These are phyloP conservation scores for Monomorium pharaonis DNA, from an alignment of 1,140 invertebrate genomes.

Conservation along the genomic window DNA sequence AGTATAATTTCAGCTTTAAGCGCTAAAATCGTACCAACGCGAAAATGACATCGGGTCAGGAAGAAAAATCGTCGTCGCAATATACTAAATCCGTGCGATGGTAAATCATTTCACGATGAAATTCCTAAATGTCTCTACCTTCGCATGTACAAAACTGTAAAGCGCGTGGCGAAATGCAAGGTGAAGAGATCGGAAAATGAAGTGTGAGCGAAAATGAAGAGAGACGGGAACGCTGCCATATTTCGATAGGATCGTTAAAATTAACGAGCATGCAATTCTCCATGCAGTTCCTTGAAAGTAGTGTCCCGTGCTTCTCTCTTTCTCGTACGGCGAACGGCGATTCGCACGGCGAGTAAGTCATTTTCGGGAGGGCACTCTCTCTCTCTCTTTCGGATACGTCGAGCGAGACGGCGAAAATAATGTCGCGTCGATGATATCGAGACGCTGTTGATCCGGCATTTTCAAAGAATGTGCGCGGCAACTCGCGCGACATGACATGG, in stretches of 20 bases:
- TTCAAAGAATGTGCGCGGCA: neutral
- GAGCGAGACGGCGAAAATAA: neutral
- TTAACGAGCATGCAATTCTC: slow-evolving; percentile 69
- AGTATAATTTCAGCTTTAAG: neutral
- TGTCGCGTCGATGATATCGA: neutral
- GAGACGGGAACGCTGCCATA: slow-evolving; percentile 37
- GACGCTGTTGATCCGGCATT: neutral
- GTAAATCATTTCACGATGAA: neutral
- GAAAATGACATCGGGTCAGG: neutral
- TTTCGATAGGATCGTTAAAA: slow-evolving; percentile 72
- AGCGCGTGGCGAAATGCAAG: slow-evolving; percentile 55
- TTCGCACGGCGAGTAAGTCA: slow-evolving; percentile 37
- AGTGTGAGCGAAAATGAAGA: slow-evolving; percentile 66
- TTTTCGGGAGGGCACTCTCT: slow-evolving; percentile 25
- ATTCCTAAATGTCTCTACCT: neutral
- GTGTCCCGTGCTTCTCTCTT: slow-evolving; percentile 65
- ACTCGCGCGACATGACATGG: neutral
- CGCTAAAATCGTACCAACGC: neutral
- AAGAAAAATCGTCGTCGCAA: neutral
- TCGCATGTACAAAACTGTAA: slow-evolving; percentile 37
- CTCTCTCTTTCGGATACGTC: too few relatives aligned
- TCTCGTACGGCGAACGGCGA: slow-evolving; percentile 55
- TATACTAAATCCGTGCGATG: neutral
- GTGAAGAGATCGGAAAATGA: slow-evolving; percentile 56
- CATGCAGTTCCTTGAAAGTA: slow-evolving; percentile 64